Percentiles rank a stretch among this genome's conserved stretches.
Conservation (phyloP, 2,888 invertebrate genomes). For the Ectobius pallidus region DNA sequence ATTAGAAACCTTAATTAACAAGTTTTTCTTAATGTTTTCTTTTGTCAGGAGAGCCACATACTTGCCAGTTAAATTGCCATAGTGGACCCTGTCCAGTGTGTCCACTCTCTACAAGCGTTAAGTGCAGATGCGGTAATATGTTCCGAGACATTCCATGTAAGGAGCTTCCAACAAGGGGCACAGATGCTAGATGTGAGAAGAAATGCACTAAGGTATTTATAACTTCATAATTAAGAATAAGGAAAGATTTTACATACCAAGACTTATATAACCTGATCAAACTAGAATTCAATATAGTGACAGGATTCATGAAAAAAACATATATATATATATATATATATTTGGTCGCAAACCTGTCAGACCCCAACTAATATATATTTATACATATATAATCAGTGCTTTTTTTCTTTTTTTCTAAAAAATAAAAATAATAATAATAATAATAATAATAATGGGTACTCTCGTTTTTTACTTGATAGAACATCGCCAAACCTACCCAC, state of each 20-base stretch:
- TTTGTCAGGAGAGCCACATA: constrained; percentile 62
- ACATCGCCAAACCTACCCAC: no score
- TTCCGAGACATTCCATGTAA: constrained; percentile 80
- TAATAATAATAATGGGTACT: no score
- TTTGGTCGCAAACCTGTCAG: no score
- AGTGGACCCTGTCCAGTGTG: constrained; percentile 79
- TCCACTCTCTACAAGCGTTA: constrained; percentile 72
- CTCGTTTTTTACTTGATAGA: no score
- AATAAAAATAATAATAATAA: no score
- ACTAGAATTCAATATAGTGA: constrained; percentile 10
- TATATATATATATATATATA: no score
- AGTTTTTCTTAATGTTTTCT: not conserved
- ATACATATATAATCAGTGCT: no score
- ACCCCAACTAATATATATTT: no score
- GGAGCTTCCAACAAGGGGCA: constrained; percentile 70
- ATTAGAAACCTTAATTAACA: not conserved
- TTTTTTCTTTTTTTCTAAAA: no score
- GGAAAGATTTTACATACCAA: constrained; percentile 11
- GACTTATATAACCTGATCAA: constrained; percentile 3
- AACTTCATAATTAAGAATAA: not conserved
- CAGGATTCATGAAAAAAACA: no score
- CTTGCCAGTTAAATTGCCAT: constrained; percentile 72
- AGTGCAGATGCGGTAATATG: constrained; percentile 86
- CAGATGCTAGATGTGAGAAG: constrained; percentile 84
- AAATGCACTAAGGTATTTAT: constrained; percentile 83